Base-by-base conservation (phyloP, 2,113 vertebrate species). In the Alexandromys fortis region DNA sequence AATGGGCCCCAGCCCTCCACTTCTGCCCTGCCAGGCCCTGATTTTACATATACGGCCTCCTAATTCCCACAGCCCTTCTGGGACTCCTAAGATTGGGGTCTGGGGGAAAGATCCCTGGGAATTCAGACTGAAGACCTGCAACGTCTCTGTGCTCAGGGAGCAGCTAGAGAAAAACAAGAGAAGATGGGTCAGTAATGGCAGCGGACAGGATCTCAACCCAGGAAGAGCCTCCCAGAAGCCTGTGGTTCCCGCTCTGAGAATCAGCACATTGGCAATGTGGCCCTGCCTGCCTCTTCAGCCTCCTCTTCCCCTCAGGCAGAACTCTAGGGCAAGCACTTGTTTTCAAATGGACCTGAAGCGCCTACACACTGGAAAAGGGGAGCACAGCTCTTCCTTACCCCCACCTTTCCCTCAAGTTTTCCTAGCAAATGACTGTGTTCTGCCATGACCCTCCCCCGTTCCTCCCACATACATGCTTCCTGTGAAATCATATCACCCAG, bases 11-110 rank as follows among this genome's bases (percentile, higher is more conserved):
- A 5, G 13, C 1, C 90, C 73, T 68, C 65, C 9, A 0, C 92
- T 47, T n/a, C 30, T 33, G 76, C 91, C 38, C 91, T 3, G 2
- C 47, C 26, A 14, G 61, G 55, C 91, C 76, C 95, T 89, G 68
- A 42, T 17, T 90, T 96, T 79, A 91, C 38, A 94, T 30, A 76
- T 92, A 90, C 90, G 85, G 94, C 75, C 90, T 96, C 67, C 1
- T 72, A 73, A 92, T 96, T 90, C 52, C 70, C 26, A 58, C 35
- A 35, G 85, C 72, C 85, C 96, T 90, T 92, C 90, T 76, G 96
- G 76, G 90, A 81, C 87, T 72, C 21, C 7, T 95, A 35, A 93
- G 76, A 89, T 77, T 89, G 35, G n/a, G 68, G 17, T 78, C 63
- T 87, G 81, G 79, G 75, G 92, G 63, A 52, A 79, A 58, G 61